phyloP scores from a whole-genome alignment of 2,797 vertebrate species.

The Urocyon cinereoargenteus region DNA sequence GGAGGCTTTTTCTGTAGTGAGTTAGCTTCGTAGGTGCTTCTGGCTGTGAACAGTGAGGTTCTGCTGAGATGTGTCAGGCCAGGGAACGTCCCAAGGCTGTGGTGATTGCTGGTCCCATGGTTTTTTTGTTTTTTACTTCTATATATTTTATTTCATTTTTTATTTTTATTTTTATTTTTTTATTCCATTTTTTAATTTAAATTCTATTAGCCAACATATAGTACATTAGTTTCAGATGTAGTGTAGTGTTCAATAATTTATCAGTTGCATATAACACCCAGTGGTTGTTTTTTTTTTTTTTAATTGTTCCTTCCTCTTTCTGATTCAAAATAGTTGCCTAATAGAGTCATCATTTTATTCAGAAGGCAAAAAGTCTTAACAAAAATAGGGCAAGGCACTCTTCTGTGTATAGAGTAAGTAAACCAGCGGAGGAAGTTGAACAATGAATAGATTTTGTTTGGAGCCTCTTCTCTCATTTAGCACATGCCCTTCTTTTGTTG shows the following conservation, averaged over 20 bases:
- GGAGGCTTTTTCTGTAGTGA: background rate
- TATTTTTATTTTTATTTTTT: too few species aligned
- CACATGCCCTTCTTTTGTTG: background rate
- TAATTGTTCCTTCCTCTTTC: background rate
- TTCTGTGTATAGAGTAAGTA: slow-evolving; percentile 33
- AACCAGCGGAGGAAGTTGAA: background rate
- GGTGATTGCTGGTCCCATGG: background rate
- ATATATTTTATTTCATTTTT: too few species aligned
- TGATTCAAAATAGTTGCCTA: slow-evolving; percentile 17
- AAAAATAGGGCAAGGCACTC: slow-evolving; percentile 5
- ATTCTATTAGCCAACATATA: too few species aligned
- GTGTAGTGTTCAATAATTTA: too few species aligned
- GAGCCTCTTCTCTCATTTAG: slow-evolving; percentile 16
- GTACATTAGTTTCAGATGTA: too few species aligned
- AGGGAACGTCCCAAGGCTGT: background rate
- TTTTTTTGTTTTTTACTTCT: background rate
- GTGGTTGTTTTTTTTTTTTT: background rate
- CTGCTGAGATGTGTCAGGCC: background rate
- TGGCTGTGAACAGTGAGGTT: background rate
- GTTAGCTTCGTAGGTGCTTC: background rate
- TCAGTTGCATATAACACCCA: too few species aligned
- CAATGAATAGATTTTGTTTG: background rate
- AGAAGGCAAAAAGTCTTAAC: slow-evolving; percentile 21
- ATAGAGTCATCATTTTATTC: slow-evolving; percentile 43
- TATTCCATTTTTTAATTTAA: too few species aligned